Evolutionary conservation across 2,797 vertebrate genomes (phyloP).

Genomic region (Sebastes taczanowskii): DNA sequence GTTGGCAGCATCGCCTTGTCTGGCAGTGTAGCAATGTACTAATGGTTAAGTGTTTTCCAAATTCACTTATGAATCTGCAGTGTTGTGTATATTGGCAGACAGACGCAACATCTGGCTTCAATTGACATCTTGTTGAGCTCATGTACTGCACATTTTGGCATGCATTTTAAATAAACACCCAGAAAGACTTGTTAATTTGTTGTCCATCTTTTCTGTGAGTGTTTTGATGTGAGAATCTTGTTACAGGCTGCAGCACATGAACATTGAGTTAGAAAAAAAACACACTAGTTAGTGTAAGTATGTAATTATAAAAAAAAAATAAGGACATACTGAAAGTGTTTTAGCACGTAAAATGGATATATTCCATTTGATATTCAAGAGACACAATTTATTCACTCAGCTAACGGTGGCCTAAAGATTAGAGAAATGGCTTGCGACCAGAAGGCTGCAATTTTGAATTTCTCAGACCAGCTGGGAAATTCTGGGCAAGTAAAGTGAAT

Average conservation of each 20-base stretch:
- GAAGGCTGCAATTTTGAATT: slow-evolving; percentile 32
- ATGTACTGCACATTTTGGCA: slow-evolving; percentile 29
- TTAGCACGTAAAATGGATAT: slow-evolving; percentile 16
- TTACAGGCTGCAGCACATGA: background rate
- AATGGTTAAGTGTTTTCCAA: slow-evolving; percentile 34
- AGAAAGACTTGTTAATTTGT: slow-evolving; percentile 30
- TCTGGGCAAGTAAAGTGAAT: slow-evolving; percentile 51
- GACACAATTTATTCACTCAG: slow-evolving; percentile 33
- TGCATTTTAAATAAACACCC: background rate
- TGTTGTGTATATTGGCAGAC: slow-evolving; percentile 18
- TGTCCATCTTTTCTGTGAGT: background rate
- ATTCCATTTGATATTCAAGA: slow-evolving; percentile 39
- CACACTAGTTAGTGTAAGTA: background rate
- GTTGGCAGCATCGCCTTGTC: slow-evolving; percentile 22
- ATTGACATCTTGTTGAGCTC: slow-evolving; percentile 39
- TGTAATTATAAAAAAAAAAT: slow-evolving; percentile 6
- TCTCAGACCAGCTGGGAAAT: slow-evolving; percentile 42
- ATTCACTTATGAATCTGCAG: slow-evolving; percentile 37
- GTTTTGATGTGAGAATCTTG: slow-evolving; percentile 5
- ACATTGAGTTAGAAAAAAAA: background rate
- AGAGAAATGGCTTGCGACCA: slow-evolving; percentile 44
- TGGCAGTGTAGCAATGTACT: slow-evolving; percentile 3
- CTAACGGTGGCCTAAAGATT: slow-evolving; percentile 39
- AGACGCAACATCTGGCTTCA: slow-evolving; percentile 42
- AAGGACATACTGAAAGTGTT: background rate